Conservation (phyloP, 2,113 vertebrate genomes). For the Cyanoderma ruficeps region DNA sequence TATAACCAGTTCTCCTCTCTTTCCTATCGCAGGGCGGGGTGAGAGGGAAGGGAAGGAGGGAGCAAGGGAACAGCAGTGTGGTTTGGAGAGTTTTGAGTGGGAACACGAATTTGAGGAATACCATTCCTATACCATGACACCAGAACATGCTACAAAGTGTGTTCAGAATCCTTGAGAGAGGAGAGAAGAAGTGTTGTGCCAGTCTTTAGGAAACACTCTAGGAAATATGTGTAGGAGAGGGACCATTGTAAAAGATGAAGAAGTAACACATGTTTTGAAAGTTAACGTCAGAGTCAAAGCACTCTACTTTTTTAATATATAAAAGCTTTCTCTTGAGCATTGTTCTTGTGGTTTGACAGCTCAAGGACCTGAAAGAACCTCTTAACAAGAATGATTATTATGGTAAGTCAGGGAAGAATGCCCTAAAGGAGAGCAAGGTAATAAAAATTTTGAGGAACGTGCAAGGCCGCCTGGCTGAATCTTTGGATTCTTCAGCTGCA, state of each 20-base stretch:
- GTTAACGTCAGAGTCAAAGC: neutral
- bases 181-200: neutral
- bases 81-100: neutral
- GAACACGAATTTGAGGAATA: rapidly evolving
- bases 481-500: neutral
- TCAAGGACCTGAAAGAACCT: neutral
- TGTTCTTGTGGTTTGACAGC: neutral
- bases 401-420: neutral
- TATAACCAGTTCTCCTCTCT: neutral
- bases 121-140: neutral
- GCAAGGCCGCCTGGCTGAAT: neutral
- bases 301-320: neutral
- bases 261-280: neutral
- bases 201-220: neutral
- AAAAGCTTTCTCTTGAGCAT: neutral
- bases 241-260: neutral
- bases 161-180: neutral
- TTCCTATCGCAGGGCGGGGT: rapidly evolving
- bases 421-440: neutral
- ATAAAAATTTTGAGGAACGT: neutral
- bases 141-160: neutral
- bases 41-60: neutral
- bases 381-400: neutral
- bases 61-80: neutral
- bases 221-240: neutral